Evolutionary conservation across 2,113 vertebrate genomes (phyloP).

Genomic region (Rhagologus leucostigma): DNA sequence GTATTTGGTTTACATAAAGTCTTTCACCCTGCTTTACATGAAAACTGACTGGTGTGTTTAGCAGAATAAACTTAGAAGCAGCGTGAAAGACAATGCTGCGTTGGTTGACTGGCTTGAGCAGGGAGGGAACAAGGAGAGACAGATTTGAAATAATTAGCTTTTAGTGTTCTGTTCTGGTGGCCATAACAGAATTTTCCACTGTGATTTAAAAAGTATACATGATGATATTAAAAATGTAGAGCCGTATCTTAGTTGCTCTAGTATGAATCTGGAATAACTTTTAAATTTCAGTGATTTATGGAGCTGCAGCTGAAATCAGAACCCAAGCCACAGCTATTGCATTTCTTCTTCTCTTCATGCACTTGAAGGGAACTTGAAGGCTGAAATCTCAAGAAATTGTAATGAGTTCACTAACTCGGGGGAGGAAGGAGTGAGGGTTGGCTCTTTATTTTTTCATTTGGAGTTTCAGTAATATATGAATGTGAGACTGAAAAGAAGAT

Average conservation of each 20-base stretch:
- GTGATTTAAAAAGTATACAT: background rate
- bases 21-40: background rate
- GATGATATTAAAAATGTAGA: background rate
- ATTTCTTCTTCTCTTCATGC: background rate
- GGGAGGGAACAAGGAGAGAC: background rate
- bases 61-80: background rate
- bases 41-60: background rate
- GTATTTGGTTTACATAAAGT: background rate
- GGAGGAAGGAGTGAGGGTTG: background rate
- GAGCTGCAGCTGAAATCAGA: background rate
- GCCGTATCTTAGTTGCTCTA: background rate
- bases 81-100: background rate
- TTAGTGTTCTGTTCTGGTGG: background rate
- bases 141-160: background rate
- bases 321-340: background rate
- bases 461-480: background rate
- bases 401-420: background rate
- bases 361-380: background rate
- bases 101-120: background rate
- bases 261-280: background rate
- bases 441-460: background rate
- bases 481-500: background rate
- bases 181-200: background rate
- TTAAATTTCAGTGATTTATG: background rate
- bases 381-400: background rate